Evolutionary conservation across 2,113 vertebrate species (phyloP).

Genomic region (Regulus satrapa): DNA sequence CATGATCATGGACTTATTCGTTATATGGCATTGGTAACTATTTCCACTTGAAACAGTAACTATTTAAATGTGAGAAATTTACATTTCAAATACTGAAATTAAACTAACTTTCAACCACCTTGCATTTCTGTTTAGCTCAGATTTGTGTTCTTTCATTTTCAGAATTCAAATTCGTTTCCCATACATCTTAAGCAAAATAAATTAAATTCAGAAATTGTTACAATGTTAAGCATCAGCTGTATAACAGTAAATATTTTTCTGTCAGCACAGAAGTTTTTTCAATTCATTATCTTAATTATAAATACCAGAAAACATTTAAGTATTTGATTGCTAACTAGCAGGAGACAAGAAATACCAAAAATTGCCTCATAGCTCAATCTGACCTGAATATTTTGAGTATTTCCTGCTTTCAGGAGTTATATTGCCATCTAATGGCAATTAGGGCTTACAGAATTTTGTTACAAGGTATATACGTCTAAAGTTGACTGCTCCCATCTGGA

Average conservation of each 20-base stretch:
- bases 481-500: neutral
- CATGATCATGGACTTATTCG: neutral
- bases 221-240: neutral
- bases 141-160: neutral
- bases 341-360: neutral
- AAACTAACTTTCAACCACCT: neutral
- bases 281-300: neutral
- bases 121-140: neutral
- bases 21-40: neutral
- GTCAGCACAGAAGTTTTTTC: neutral
- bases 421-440: conserved; percentile 54
- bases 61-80: neutral
- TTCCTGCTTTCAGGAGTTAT: neutral
- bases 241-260: neutral
- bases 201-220: neutral
- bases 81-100: neutral
- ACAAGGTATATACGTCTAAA: neutral
- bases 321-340: neutral
- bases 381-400: neutral
- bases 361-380: neutral
- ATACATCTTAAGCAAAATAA: neutral
- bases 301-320: neutral
- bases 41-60: neutral
- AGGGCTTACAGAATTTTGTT: neutral
- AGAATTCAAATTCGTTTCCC: neutral